Base-by-base conservation (phyloP, 2,797 vertebrate species). In the Sebastiscus tertius region DNA sequence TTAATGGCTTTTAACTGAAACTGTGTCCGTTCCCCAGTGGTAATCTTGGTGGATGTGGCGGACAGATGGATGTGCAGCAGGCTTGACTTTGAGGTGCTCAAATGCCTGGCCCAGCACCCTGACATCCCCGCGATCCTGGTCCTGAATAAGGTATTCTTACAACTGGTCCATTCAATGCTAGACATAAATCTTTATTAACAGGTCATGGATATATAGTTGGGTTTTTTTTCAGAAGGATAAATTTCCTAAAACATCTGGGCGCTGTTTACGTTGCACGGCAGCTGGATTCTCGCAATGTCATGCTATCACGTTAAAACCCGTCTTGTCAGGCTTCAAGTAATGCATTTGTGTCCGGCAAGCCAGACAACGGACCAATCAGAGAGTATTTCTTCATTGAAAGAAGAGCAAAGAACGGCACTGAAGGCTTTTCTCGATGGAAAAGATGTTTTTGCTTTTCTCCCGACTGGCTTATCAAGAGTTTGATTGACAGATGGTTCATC, bases 41-140 rank as follows among this genome's bases (percentile, higher is more conserved):
- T 98, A 18, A 97, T 98, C 82, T 88, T 99, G 87, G 97, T 99
- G 88, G 98, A 99, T 0, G 96, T 96, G 33, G 95, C 97, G 0
- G 98, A 99, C 89, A 96, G 94, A 87, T 98, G 97, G 97, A 96
- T 93, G 1, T 89, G 95, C 72, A 87, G 79, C 70, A 92, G 71
- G 13, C 95, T 99, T 39, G 96, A 95, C 86, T 92, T 88, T 0
- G 97, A 99, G 89, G 94, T 98, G 85, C 94, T 98, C 63, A 95
- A 89, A 84, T 98, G 97, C 72, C 93, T 99, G 8, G 89, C 95
- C 18, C 63, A 85, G 71, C 94, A 98, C 76, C 89, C 96, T 0
- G 75, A 95, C 26, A 88, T 96, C 80, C 97, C 98, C 42, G 96
- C 98, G 6, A 42, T 99, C 69, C 96, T 99, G 24, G 95, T 99